Base-by-base conservation (phyloP, 2,888 invertebrate genomes). In the Machimus atricapillus region DNA sequence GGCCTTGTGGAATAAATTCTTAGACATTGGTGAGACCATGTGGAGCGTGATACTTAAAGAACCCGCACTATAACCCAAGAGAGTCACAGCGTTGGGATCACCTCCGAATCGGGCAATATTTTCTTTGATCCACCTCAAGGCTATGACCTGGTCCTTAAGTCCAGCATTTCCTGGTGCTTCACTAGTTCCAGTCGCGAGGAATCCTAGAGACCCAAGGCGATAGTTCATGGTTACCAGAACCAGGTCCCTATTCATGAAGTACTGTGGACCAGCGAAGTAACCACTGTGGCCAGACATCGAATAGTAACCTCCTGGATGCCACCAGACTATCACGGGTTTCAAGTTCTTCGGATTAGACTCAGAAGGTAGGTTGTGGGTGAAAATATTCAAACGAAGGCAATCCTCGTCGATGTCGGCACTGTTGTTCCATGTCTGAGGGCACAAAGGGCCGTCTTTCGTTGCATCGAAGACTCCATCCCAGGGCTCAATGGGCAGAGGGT, bases 241-340 rank as follows among this genome's bases (percentile, higher is more conserved):
- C 34, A 96, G 91, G 87, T 95, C 94, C 73, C 94, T 93, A 90
- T 96, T 95, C 90, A 96, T 92, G 5, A 95, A 93, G 89, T 95
- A 95, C 89, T 94, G 93, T 0, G 96, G 95, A 0, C 92, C 93
- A 0, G 92, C 92, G 85, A 92, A 92, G 86, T 92, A 92, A 86
- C 91, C 91, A 88, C 95, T 96, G 89, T 94, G 94, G 0, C 94
- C 95, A 0, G 95, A 94, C 37, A 93, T 92, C 0, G 93, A 92
- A 90, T 95, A 95, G 91, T 95, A 96, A n/a, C 94, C 95, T 0
- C 96, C 96, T 0, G 94, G 94, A 91, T 96, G 96, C 88, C 96
- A 93, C 91, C 93, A 95, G 0, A 96, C 94, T 6, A 96, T 92
- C 1, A 96, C 96, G 0, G 96, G 95, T 12, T 90, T 90, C 73